Evolutionary conservation across 2,113 vertebrate genomes (phyloP).

Genomic region (Neotoma lepida): DNA sequence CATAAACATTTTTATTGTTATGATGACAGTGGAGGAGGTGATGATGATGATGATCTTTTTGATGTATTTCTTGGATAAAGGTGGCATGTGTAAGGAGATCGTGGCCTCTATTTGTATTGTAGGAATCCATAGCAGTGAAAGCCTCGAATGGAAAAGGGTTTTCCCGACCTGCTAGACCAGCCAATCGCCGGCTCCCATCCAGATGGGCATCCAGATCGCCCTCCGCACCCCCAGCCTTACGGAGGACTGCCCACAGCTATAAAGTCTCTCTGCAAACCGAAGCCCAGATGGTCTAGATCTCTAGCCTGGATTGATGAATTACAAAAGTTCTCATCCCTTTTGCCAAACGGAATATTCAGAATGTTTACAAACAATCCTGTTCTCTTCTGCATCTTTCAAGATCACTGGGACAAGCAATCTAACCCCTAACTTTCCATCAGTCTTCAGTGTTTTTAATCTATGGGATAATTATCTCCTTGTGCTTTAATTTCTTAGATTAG

Average conservation of each 20-base stretch:
- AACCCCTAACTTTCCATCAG: conserved; percentile 83
- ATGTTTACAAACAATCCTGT: conserved; percentile 72
- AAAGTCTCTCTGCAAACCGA: conserved; percentile 87
- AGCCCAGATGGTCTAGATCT: conserved; percentile 87
- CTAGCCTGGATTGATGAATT: conserved; percentile 61
- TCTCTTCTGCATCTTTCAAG: conserved; percentile 70
- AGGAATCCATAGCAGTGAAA: conserved; percentile 82
- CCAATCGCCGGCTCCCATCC: conserved; percentile 93
- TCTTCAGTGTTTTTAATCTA: conserved; percentile 91
- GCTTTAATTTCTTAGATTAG: conserved; percentile 75
- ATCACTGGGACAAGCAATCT: conserved; percentile 67
- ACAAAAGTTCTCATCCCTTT: conserved; percentile 60
- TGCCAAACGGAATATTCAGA: conserved; percentile 62
- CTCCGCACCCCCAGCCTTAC: conserved; percentile 84
- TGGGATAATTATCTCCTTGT: conserved; percentile 84
- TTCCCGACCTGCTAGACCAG: conserved; percentile 93
- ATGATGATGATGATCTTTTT: neutral
- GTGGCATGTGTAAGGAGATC: conserved; percentile 53
- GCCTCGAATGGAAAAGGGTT: conserved; percentile 89
- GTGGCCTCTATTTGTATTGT: conserved; percentile 80
- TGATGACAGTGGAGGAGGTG: neutral
- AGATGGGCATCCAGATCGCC: conserved; percentile 93
- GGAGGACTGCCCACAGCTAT: conserved; percentile 81
- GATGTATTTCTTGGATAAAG: neutral
- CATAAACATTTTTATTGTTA: neutral